phyloP scores from a whole-genome alignment of 2,888 invertebrate species.

The Stenotaenia linearis region DNA sequence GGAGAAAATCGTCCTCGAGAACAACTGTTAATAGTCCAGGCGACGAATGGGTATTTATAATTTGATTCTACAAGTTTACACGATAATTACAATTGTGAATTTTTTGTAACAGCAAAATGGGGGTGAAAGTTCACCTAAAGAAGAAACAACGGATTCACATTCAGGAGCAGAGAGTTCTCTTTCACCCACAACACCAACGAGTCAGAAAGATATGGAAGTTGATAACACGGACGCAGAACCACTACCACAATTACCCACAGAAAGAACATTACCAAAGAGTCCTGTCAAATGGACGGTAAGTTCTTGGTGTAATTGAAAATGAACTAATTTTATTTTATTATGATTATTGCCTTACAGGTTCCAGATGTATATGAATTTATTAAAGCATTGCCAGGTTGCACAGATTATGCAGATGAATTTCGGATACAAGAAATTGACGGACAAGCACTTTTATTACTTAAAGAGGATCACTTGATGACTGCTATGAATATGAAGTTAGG shows the following conservation, averaged over 20 bases:
- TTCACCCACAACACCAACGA: slow-evolving; percentile 35
- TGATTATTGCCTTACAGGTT: no score
- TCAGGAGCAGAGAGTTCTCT: slow-evolving; percentile 36
- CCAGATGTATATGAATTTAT: slow-evolving; percentile 83
- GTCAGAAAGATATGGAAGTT: slow-evolving; percentile 37
- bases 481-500: slow-evolving; percentile 94
- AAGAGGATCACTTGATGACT: slow-evolving; percentile 89
- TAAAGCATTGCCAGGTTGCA: slow-evolving; percentile 79
- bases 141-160: slow-evolving; percentile 37
- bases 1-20: slow-evolving; percentile 36
- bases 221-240: slow-evolving; percentile 29
- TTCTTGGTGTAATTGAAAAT: not conserved
- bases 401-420: slow-evolving; percentile 90
- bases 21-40: slow-evolving; percentile 30
- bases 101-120: not conserved
- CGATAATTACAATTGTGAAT: not conserved
- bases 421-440: slow-evolving; percentile 93
- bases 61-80: not conserved
- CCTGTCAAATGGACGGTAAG: slow-evolving; percentile 59
- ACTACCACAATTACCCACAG: not conserved
- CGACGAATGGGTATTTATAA: slow-evolving; percentile 38
- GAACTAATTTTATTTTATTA: no score
- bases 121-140: slow-evolving; percentile 32
- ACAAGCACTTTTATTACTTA: slow-evolving; percentile 82
- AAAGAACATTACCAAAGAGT: slow-evolving; percentile 50